phyloP scores from a whole-genome alignment of 2,113 vertebrate species.

The Alligator mississippiensis region DNA sequence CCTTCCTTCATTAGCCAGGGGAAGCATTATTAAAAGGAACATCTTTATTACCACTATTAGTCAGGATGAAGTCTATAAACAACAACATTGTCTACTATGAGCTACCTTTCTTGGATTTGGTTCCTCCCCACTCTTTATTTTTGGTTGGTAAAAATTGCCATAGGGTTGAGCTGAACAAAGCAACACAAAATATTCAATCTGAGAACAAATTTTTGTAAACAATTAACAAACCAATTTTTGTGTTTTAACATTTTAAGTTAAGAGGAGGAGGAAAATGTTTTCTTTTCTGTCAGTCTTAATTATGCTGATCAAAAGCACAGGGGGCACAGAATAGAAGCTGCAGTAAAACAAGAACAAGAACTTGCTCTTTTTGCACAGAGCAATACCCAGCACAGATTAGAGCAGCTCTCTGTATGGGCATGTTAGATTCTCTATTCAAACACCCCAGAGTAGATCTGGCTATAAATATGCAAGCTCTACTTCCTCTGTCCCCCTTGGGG shows the following conservation, averaged over 20 bases:
- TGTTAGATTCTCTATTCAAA: neutral
- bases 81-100: neutral
- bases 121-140: neutral
- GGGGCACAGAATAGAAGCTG: neutral
- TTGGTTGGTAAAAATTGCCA: neutral
- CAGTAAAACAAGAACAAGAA: neutral
- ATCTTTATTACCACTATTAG: neutral
- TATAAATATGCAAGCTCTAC: neutral
- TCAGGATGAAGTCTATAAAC: neutral
- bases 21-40: slow-evolving; percentile 10
- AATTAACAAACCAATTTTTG: neutral
- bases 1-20: neutral
- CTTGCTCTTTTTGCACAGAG: neutral
- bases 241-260: slow-evolving; percentile 30
- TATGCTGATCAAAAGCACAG: neutral
- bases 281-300: neutral
- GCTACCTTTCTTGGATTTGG: neutral
- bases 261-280: neutral
- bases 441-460: neutral
- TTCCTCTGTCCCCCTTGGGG: neutral
- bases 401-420: neutral
- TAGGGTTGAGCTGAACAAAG: neutral
- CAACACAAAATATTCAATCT: neutral
- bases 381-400: neutral
- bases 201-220: slow-evolving; percentile 4